Evolutionary conservation across 2,888 invertebrate genomes (phyloP).

Genomic region (Noctua fimbriata): DNA sequence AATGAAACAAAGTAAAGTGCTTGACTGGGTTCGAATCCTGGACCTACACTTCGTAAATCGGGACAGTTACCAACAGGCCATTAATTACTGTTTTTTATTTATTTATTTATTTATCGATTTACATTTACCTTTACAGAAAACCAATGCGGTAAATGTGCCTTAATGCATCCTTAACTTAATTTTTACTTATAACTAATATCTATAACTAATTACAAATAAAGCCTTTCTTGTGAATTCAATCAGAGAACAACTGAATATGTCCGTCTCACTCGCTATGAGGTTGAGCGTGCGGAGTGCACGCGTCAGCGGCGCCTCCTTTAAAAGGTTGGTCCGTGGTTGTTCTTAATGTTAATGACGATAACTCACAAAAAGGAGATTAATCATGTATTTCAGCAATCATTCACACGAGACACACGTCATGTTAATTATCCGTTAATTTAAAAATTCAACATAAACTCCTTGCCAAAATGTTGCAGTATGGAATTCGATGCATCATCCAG

Average conservation of each 20-base stretch:
- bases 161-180: too few species aligned
- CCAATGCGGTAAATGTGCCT: too few species aligned
- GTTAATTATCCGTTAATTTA: background rate
- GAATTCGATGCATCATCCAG: conserved; percentile 62
- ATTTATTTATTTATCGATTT: too few species aligned
- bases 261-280: too few species aligned
- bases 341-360: background rate
- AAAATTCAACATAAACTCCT: background rate
- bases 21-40: background rate
- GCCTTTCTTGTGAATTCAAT: too few species aligned
- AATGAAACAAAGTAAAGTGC: background rate
- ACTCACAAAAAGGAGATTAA: conserved; percentile 8
- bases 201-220: too few species aligned
- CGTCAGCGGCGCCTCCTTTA: too few species aligned
- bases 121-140: too few species aligned
- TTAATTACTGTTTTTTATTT: background rate
- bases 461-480: conserved; percentile 45
- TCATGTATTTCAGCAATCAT: background rate
- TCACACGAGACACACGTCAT: background rate
- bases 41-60: background rate
- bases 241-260: too few species aligned
- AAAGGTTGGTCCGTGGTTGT: too few species aligned
- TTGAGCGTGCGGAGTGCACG: too few species aligned
- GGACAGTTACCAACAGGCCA: background rate
- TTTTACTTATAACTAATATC: too few species aligned